Percentiles rank a stretch among this genome's conserved stretches.
Conservation (phyloP, 2,797 vertebrate genomes). For the Momotus momota region DNA sequence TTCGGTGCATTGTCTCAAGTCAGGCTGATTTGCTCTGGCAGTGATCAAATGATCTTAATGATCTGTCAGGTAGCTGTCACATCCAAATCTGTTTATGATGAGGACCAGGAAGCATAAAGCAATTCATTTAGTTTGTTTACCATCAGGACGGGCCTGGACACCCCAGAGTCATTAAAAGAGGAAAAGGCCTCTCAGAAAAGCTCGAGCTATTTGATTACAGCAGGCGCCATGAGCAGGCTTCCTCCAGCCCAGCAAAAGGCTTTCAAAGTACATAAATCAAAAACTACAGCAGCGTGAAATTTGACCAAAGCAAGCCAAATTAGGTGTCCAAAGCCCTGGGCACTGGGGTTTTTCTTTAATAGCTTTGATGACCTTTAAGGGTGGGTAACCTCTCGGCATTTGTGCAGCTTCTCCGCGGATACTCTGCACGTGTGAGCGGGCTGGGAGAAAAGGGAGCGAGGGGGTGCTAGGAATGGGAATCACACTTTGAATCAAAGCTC, state of each 20-base stretch:
- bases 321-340: constrained; percentile 38
- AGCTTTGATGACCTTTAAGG: constrained; percentile 38
- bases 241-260: neutral
- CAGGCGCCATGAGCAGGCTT: neutral
- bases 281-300: constrained; percentile 50
- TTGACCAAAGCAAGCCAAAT: constrained; percentile 46
- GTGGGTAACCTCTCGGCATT: neutral
- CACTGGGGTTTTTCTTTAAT: neutral
- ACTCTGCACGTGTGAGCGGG: fast-evolving
- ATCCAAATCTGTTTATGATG: neutral
- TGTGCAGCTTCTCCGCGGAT: no score
- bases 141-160: neutral
- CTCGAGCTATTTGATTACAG: constrained; percentile 24
- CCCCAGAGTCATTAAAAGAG: constrained; percentile 22
- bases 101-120: constrained; percentile 6
- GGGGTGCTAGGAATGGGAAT: neutral
- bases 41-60: constrained; percentile 42
- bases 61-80: constrained; percentile 25
- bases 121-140: constrained; percentile 52
- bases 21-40: constrained; percentile 36
- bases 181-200: constrained; percentile 6
- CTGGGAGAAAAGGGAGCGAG: neutral
- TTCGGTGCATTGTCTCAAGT: neutral
- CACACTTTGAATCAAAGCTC: neutral
- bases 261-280: constrained; percentile 49